These are phyloP conservation scores for Sebastes goodei DNA, from an alignment of 2,797 vertebrate genomes.

Conservation along the genomic window DNA sequence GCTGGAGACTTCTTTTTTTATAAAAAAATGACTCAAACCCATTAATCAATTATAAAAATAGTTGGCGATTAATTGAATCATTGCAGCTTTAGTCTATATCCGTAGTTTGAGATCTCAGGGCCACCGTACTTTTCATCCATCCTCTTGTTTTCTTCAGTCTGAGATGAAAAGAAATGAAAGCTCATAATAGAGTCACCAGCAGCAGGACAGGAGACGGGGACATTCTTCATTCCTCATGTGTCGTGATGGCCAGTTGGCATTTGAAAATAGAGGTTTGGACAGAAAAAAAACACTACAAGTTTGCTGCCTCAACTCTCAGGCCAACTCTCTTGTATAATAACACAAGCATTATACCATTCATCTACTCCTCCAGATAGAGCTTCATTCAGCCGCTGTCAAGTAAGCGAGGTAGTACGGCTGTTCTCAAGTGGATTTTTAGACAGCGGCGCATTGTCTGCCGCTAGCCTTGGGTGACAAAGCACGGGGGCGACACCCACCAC, in stretches of 20 bases:
- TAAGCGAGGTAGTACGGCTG: constrained; percentile 17
- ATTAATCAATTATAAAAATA: no score
- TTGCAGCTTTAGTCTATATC: not conserved
- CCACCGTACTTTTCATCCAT: not conserved
- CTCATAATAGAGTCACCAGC: not conserved
- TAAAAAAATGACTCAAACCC: no score
- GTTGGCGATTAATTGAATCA: no score
- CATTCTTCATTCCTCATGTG: not conserved
- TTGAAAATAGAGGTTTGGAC: not conserved
- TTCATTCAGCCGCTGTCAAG: constrained; percentile 49
- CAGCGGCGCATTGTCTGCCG: constrained; percentile 34
- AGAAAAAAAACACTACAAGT: not conserved
- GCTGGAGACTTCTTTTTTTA: no score
- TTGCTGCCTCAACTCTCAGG: not conserved
- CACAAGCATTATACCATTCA: constrained; percentile 2
- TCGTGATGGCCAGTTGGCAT: constrained; percentile 15
- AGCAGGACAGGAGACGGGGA: not conserved
- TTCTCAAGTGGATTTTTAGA: constrained; percentile 25
- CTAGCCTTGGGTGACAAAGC: constrained; percentile 40
- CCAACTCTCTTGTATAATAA: not conserved
- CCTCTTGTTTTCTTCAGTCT: not conserved
- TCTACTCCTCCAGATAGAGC: not conserved
- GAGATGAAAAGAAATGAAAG: constrained; percentile 19
- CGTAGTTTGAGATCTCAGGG: not conserved
- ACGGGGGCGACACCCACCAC: constrained; percentile 20